Conservation (phyloP, 2,797 vertebrate species). For the Coendou prehensilis region DNA sequence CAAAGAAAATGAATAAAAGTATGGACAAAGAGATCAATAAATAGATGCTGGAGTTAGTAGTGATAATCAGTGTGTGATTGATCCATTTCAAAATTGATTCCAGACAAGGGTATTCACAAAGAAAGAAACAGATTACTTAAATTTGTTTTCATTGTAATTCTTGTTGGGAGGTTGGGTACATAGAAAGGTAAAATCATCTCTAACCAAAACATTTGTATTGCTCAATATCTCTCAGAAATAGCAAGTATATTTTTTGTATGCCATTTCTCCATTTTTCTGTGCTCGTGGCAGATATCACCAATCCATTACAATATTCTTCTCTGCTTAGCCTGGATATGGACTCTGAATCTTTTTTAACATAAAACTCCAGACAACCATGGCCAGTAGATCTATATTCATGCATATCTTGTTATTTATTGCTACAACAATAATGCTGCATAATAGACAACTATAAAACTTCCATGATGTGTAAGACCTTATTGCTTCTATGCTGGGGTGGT, state of each 20-base stretch:
- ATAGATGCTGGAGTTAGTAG: neutral
- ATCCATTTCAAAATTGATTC: slow-evolving; percentile 27
- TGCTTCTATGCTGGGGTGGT: neutral
- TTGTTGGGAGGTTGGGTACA: neutral
- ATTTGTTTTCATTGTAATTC: slow-evolving; percentile 60
- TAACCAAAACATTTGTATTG: slow-evolving; percentile 54
- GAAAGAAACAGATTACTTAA: slow-evolving; percentile 50
- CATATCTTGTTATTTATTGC: slow-evolving; percentile 53
- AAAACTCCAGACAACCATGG: slow-evolving; percentile 10
- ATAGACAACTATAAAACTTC: slow-evolving; percentile 9
- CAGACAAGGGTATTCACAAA: neutral
- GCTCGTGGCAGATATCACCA: neutral
- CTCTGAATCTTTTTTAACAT: slow-evolving; percentile 50
- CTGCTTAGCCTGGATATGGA: slow-evolving; percentile 1
- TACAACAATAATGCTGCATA: neutral
- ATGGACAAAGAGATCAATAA: neutral
- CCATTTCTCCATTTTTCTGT: slow-evolving; percentile 13
- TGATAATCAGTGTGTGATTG: slow-evolving; percentile 11
- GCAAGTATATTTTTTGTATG: slow-evolving; percentile 11
- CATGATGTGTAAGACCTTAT: neutral
- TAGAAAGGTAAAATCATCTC: slow-evolving; percentile 51
- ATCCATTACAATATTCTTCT: neutral
- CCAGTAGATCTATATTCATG: slow-evolving; percentile 1
- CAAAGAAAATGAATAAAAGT: slow-evolving; percentile 11
- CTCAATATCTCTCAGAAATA: slow-evolving; percentile 40